Evolutionary conservation across 2,888 invertebrate species (phyloP).

Genomic region (Cenopis cana): DNA sequence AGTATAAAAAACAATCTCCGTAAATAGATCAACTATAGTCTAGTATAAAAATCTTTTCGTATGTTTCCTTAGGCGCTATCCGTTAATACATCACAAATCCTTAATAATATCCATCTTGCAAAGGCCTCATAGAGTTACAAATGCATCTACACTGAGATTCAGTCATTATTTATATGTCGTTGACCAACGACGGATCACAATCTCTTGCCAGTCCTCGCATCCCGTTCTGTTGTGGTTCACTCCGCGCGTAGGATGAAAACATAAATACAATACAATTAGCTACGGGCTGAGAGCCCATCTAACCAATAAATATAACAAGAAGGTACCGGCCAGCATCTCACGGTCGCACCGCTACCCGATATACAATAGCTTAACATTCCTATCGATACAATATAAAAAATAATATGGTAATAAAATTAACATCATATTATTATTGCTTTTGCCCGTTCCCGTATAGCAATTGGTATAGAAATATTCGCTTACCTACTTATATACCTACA

Average conservation of each 20-base stretch:
- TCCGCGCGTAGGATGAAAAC: conserved; percentile 81
- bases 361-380: conserved; percentile 77
- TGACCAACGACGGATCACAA: conserved; percentile 85
- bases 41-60: conserved; percentile 86
- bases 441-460: conserved; percentile 86
- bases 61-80: conserved; percentile 86
- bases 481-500: conserved; percentile 76
- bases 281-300: conserved; percentile 84
- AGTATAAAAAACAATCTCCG: conserved; percentile 86
- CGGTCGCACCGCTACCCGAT: conserved; percentile 83
- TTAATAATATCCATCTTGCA: conserved; percentile 85
- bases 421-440: conserved; percentile 86
- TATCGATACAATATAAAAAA: conserved; percentile 84
- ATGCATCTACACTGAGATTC: conserved; percentile 86
- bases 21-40: conserved; percentile 84
- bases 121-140: conserved; percentile 86
- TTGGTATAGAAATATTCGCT: conserved; percentile 84
- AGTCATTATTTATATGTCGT: conserved; percentile 86
- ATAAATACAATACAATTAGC: conserved; percentile 84
- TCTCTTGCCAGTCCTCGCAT: conserved; percentile 83
- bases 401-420: conserved; percentile 86
- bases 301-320: conserved; percentile 84
- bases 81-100: conserved; percentile 85
- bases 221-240: conserved; percentile 78
- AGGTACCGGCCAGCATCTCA: conserved; percentile 81